Base-by-base conservation (phyloP, 2,797 vertebrate genomes). In the Xiphophorus birchmanni region DNA sequence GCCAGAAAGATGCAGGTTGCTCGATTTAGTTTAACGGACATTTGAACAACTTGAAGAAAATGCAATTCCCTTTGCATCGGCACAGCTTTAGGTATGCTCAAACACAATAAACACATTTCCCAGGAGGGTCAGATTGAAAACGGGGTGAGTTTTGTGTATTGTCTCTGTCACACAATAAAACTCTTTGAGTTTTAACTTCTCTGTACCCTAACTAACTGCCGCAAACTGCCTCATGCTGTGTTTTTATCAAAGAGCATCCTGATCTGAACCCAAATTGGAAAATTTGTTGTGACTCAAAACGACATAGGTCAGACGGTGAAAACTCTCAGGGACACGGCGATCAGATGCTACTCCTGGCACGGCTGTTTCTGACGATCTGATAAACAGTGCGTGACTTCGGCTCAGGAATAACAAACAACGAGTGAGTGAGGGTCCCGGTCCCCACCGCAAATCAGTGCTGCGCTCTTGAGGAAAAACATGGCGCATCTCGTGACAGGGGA, bases 301-400 rank as follows among this genome's bases (percentile, higher is more conserved):
- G 79, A 67, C 37, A 60, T 47, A 67, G 84, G 65, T 73, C n/a
- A 32, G 47, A 50, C 47, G 11, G 26, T 18, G 80, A 5, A 11
- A 77, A 80, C 56, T 42, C 81, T 85, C 88, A 78, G 23, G 40
- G 71, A 84, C 76, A 75, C 80, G 73, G 67, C 82, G 29, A 67
- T 80, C 47, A 74, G 78, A 82, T 87, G 86, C 88, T 78, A 82
- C 84, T 52, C 81, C 82, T 73, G 85, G 86, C 87, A 81, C 74
- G 82, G 84, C 87, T 86, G 86, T 93, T 86, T 78, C 75, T 86
- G 79, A 76, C 76, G 67, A 82, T 92, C 89, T 93, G 90, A 93
- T 94, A 93, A 95, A 94, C 93, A 93, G 88, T 86, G 92, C 91
- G 88, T 94, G 93, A 94, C 91, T 18, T 90, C 54, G 58, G 89